Percentiles rank a stretch among this genome's conserved stretches.
phyloP scores from a whole-genome alignment of 2,113 vertebrate species.

The Ophthalmolycus amberensis region DNA sequence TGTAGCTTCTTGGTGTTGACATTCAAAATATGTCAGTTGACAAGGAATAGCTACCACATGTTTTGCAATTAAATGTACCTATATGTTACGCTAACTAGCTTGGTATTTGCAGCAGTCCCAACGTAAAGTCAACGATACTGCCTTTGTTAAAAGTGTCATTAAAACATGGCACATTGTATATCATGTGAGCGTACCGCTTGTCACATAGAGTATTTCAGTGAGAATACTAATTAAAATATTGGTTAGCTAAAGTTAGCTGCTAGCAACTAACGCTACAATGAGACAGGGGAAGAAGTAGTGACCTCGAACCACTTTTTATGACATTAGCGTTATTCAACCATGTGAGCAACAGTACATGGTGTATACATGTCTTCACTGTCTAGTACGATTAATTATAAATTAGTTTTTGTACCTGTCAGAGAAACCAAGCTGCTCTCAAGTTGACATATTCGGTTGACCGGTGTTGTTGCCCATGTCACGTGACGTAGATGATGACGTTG shows the following conservation, averaged over 20 bases:
- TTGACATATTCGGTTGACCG: background rate
- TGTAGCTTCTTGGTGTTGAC: background rate
- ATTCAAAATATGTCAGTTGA: background rate
- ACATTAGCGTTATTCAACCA: background rate
- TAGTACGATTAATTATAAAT: background rate
- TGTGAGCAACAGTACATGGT: too few relatives aligned
- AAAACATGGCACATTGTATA: background rate
- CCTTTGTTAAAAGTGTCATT: background rate
- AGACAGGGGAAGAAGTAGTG: background rate
- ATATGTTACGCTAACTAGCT: background rate
- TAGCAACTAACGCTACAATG: slow-evolving; percentile 20
- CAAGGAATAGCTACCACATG: too few relatives aligned
- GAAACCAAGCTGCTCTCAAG: background rate
- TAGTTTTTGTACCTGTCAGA: slow-evolving; percentile 39
- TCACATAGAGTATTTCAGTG: background rate
- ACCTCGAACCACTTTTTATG: slow-evolving; percentile 25
- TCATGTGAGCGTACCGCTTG: background rate
- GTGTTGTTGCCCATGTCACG: slow-evolving; percentile 10
- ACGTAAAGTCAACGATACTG: background rate
- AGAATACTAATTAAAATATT: background rate
- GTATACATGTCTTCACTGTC: background rate
- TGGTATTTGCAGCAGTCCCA: background rate
- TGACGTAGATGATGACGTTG: slow-evolving; percentile 5
- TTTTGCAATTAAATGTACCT: background rate
- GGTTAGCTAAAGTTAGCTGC: slow-evolving; percentile 13